phyloP scores from a whole-genome alignment of 2,797 vertebrate species.

The Melanotaenia parkinsoni region DNA sequence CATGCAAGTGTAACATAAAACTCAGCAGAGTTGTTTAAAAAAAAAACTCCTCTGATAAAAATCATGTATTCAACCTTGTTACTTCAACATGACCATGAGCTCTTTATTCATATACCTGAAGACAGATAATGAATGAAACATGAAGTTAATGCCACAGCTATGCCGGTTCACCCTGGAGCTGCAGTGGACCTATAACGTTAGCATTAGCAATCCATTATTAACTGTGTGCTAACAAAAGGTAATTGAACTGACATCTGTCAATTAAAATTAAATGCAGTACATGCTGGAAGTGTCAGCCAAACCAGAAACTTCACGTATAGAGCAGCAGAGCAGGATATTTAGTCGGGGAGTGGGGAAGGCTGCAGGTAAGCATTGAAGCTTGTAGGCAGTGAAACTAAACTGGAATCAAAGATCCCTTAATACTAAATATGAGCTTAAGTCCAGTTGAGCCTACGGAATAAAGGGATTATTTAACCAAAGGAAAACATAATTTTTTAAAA shows the following conservation, averaged over 20 bases:
- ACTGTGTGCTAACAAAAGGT: background rate
- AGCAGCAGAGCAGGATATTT: too few species aligned
- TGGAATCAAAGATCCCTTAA: background rate
- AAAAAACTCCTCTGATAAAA: too few species aligned
- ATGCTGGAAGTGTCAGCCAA: too few species aligned
- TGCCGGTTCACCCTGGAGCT: background rate
- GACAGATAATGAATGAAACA: too few species aligned
- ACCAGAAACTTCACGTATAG: too few species aligned
- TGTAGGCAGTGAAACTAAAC: background rate
- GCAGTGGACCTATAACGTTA: background rate
- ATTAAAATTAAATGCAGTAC: too few species aligned
- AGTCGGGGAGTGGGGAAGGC: background rate
- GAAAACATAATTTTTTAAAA: background rate
- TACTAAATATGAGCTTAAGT: background rate
- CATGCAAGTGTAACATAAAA: too few species aligned
- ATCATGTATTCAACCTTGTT: too few species aligned
- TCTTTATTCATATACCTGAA: too few species aligned
- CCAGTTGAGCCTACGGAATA: too few species aligned
- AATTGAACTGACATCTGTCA: background rate
- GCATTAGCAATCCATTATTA: background rate
- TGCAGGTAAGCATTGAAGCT: background rate
- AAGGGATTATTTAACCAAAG: background rate
- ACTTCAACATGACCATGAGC: too few species aligned
- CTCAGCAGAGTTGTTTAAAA: too few species aligned
- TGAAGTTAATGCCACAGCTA: background rate